Evolutionary conservation across 2,113 vertebrate species (phyloP).

Genomic region (Theristicus caerulescens): DNA sequence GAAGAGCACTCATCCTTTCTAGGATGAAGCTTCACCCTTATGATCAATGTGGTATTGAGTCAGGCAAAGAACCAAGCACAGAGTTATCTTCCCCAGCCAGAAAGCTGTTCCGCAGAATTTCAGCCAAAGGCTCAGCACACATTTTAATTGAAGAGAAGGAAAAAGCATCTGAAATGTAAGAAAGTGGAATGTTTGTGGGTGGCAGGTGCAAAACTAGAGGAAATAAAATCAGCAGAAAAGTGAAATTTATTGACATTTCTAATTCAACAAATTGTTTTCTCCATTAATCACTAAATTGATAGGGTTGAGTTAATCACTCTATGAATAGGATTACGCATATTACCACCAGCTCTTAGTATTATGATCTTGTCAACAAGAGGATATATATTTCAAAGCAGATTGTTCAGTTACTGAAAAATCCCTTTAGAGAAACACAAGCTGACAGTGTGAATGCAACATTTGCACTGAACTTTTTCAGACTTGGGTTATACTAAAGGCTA

Average conservation of each 20-base stretch:
- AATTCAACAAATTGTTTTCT: constrained; percentile 34
- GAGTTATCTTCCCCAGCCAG: constrained; percentile 7
- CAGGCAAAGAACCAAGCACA: constrained; percentile 17
- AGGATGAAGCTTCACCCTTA: not conserved
- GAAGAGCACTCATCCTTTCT: not conserved
- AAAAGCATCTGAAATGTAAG: not conserved
- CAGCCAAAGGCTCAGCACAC: constrained; percentile 18
- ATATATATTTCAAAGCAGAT: not conserved
- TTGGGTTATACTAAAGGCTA: not conserved
- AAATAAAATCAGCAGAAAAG: constrained; percentile 39
- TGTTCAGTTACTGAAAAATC: constrained; percentile 5
- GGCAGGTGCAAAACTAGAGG: constrained; percentile 31
- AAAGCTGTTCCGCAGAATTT: not conserved
- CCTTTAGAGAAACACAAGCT: constrained; percentile 11
- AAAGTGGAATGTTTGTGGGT: constrained; percentile 12
- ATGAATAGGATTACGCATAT: not conserved
- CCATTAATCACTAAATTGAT: constrained; percentile 25
- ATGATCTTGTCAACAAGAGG: not conserved
- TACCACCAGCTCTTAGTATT: not conserved
- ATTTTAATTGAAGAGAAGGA: constrained; percentile 12
- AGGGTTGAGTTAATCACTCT: constrained; percentile 7
- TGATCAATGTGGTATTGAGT: not conserved
- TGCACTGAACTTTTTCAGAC: not conserved
- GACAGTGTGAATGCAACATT: not conserved
- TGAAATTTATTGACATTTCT: not conserved